Percentiles rank a stretch among this genome's conserved stretches.
Evolutionary conservation across 2,888 invertebrate genomes (phyloP).

Genomic region (Erebia epiphron): DNA sequence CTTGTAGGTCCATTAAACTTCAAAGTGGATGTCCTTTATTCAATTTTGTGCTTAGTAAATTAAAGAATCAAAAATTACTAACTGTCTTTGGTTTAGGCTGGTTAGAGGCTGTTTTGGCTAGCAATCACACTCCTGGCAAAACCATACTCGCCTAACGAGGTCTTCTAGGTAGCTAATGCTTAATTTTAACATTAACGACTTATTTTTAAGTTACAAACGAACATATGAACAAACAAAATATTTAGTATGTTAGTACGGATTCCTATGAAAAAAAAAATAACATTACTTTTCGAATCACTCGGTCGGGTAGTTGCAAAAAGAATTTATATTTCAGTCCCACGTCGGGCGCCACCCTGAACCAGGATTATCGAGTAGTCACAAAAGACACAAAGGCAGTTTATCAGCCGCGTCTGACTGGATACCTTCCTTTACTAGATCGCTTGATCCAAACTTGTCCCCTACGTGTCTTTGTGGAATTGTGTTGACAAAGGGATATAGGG

Average conservation of each 20-base stretch:
- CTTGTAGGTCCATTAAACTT: too few species aligned
- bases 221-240: too few species aligned
- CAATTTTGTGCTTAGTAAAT: too few species aligned
- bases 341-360: constrained; percentile 50
- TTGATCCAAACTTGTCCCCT: constrained; percentile 47
- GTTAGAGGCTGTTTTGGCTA: too few species aligned
- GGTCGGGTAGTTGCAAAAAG: constrained; percentile 43
- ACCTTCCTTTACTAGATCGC: constrained; percentile 59
- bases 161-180: too few species aligned
- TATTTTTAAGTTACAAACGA: neutral
- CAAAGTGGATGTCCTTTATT: too few species aligned
- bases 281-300: neutral
- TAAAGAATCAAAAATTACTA: too few species aligned
- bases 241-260: neutral
- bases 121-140: too few species aligned
- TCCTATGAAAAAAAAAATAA: neutral
- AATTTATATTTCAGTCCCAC: constrained; percentile 53
- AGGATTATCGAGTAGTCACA: constrained; percentile 66
- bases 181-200: neutral
- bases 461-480: constrained; percentile 23
- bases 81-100: too few species aligned
- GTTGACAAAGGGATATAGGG: constrained; percentile 11
- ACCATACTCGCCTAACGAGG: too few species aligned
- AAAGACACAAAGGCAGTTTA: constrained; percentile 71
- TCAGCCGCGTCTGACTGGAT: constrained; percentile 66